Evolutionary conservation across 2,888 invertebrate species (phyloP).

Genomic region (Amiota communis): DNA sequence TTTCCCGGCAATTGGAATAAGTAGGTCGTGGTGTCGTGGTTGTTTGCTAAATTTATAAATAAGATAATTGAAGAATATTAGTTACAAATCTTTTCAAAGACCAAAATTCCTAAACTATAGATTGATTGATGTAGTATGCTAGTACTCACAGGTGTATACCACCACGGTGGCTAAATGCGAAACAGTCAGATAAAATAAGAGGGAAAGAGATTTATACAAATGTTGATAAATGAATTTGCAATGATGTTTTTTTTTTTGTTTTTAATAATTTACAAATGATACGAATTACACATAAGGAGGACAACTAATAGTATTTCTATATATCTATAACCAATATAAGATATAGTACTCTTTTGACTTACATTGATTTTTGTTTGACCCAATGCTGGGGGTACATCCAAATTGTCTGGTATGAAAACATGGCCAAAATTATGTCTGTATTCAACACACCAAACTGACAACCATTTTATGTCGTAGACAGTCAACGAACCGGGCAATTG

Average conservation of each 20-base stretch:
- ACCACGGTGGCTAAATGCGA: conserved; percentile 86
- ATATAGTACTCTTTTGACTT: conserved; percentile 70
- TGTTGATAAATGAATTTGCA: conserved; percentile 37
- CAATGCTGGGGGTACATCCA: conserved; percentile 91
- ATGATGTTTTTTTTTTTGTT: conserved; percentile 39
- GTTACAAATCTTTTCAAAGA: not conserved
- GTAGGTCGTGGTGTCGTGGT: conserved; percentile 83
- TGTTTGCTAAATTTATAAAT: conserved; percentile 77
- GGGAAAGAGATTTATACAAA: conserved; percentile 45
- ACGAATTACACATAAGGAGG: not conserved
- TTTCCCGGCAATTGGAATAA: conserved; percentile 86
- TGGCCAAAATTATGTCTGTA: conserved; percentile 93
- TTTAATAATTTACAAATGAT: not conserved
- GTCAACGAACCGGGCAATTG: conserved; percentile 88
- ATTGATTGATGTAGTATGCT: conserved; percentile 35
- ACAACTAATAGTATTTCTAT: not conserved
- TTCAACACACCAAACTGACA: conserved; percentile 93
- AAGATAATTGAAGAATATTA: not conserved
- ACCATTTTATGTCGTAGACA: conserved; percentile 93
- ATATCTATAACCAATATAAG: not conserved
- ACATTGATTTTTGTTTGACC: conserved; percentile 94
- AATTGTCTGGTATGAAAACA: conserved; percentile 87
- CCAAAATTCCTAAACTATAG: not conserved
- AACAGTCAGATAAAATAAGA: conserved; percentile 3
- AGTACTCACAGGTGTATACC: conserved; percentile 93